A percentile compares a stretch with the other conserved stretches of the same genome.
Evolutionary conservation across 2,113 vertebrate species (phyloP).

Genomic region (Laticauda laticaudata): DNA sequence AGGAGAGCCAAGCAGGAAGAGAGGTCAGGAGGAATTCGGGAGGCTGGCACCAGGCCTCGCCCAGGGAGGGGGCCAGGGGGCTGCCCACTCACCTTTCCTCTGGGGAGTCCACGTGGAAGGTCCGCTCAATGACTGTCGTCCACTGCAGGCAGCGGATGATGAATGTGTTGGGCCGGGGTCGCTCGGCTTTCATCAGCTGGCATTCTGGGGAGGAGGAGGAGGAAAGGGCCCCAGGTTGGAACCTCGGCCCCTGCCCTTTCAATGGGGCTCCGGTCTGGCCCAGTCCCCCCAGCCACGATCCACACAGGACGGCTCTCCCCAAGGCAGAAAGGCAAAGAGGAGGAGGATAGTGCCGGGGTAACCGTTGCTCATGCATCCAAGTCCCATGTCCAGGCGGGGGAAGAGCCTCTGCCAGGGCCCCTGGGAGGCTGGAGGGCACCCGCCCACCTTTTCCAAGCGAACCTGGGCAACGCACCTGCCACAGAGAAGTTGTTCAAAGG

Average conservation of each 20-base stretch:
- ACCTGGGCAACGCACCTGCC: conserved; percentile 71
- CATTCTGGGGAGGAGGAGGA: conserved; percentile 32
- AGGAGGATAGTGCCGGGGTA: too few species aligned
- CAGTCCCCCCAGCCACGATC: background rate
- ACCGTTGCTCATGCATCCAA: fast-evolving
- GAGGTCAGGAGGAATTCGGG: too few species aligned
- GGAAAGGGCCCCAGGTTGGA: background rate
- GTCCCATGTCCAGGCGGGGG: too few species aligned
- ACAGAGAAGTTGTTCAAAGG: conserved; percentile 96
- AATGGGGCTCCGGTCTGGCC: background rate
- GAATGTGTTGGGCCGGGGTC: conserved; percentile 90
- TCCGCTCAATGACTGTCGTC: conserved; percentile 93
- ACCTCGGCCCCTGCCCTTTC: background rate
- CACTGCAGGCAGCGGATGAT: conserved; percentile 95
- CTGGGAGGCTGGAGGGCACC: background rate
- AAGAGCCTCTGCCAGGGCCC: background rate
- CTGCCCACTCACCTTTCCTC: conserved; percentile 79
- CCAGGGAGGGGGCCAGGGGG: too few species aligned
- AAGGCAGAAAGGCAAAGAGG: background rate
- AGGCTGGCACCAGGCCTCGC: too few species aligned
- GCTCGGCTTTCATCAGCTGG: conserved; percentile 79
- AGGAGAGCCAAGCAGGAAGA: too few species aligned
- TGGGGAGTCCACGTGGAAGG: conserved; percentile 89
- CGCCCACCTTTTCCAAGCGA: fast-evolving
- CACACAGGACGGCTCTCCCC: background rate